These are phyloP conservation scores for Dromococcyx pavoninus DNA, from an alignment of 2,797 vertebrate genomes.

Conservation along the genomic window DNA sequence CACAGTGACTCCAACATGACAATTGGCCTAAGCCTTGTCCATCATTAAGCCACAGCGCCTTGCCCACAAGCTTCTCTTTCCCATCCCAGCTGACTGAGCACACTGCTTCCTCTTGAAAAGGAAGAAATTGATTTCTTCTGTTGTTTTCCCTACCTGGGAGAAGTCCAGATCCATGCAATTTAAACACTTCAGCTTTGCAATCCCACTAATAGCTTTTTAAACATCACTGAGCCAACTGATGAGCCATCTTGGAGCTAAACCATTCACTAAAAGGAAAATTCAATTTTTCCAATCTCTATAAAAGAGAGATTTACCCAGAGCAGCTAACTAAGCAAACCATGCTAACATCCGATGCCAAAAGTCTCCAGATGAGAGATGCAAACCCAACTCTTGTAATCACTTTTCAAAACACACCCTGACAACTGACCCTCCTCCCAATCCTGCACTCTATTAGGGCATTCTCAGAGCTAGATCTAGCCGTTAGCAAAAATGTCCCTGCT, in stretches of 20 bases:
- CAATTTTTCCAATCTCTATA: neutral
- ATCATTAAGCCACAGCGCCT: neutral
- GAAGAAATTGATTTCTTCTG: neutral
- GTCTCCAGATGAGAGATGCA: neutral
- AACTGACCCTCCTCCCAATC: neutral
- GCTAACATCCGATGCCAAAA: neutral
- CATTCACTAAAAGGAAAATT: neutral
- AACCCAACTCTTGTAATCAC: neutral
- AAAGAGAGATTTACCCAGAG: neutral
- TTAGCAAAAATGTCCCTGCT: neutral
- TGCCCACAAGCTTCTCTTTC: neutral
- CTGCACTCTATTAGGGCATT: neutral
- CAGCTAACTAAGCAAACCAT: neutral
- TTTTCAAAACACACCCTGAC: neutral
- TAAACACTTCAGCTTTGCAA: neutral
- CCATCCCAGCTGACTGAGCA: neutral
- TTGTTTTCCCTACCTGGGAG: neutral
- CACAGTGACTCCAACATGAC: neutral
- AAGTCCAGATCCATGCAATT: neutral
- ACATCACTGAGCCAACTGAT: neutral
- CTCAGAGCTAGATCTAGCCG: rapidly evolving
- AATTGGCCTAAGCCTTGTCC: neutral
- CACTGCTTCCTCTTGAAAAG: neutral
- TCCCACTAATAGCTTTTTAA: neutral
- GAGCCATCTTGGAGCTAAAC: neutral